Percentiles rank a stretch among this genome's conserved stretches.
phyloP scores from a whole-genome alignment of 2,888 invertebrate genomes.

The Tridacna crocea region DNA sequence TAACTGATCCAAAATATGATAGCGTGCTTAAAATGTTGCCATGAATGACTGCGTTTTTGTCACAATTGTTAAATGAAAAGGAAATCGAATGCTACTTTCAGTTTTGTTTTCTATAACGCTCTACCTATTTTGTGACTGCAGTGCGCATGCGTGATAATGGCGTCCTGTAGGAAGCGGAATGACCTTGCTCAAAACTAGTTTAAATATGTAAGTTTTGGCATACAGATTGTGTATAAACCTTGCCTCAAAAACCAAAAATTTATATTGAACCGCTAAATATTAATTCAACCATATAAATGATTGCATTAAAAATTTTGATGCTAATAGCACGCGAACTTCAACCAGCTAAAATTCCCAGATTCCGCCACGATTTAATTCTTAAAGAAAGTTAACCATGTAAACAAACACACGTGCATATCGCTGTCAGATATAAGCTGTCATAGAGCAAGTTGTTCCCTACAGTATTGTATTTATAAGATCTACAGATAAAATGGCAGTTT shows the following conservation, averaged over 20 bases:
- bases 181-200: constrained; percentile 7
- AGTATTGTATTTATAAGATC: too few relatives aligned
- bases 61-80: too few relatives aligned
- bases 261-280: too few relatives aligned
- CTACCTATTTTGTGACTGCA: not conserved
- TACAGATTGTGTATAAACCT: too few relatives aligned
- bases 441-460: not conserved
- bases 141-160: constrained; percentile 24
- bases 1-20: too few relatives aligned
- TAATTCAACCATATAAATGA: too few relatives aligned
- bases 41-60: too few relatives aligned
- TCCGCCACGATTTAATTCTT: constrained; percentile 59
- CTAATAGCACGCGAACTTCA: not conserved
- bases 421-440: not conserved
- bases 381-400: constrained; percentile 59
- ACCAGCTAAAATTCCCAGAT: constrained; percentile 12
- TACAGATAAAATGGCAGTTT: too few relatives aligned
- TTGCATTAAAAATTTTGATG: too few relatives aligned
- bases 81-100: constrained; percentile 1
- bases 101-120: not conserved
- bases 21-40: too few relatives aligned
- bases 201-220: too few relatives aligned
- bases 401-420: constrained; percentile 41
- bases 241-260: too few relatives aligned
- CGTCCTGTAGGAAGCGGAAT: constrained; percentile 8